These are phyloP conservation scores for Avahi laniger DNA, from an alignment of 2,797 vertebrate genomes.

Conservation along the genomic window DNA sequence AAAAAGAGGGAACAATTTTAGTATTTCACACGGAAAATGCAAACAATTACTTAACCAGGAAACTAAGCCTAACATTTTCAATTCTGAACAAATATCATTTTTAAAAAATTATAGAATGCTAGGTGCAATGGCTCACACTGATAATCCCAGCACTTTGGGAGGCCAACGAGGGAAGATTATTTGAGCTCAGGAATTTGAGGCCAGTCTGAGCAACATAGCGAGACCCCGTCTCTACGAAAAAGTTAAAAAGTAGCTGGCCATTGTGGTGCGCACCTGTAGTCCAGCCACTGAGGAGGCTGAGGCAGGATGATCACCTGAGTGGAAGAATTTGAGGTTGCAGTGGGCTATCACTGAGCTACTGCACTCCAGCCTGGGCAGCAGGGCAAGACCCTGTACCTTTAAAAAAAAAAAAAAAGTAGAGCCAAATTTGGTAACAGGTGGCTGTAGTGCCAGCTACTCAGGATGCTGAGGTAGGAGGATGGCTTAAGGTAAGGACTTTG, in stretches of 20 bases:
- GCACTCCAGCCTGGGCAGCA: neutral
- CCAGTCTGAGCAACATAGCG: neutral
- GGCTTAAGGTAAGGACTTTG: neutral
- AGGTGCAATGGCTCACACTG: neutral
- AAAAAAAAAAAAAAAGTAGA: neutral
- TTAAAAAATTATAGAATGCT: neutral
- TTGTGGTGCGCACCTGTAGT: neutral
- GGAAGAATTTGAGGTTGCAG: neutral
- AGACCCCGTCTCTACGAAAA: neutral
- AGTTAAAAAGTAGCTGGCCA: neutral
- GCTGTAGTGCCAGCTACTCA: too few species aligned
- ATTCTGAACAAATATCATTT: slow-evolving; percentile 11
- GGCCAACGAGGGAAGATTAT: neutral
- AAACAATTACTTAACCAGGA: neutral
- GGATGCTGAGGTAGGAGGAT: neutral
- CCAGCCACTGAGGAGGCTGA: neutral
- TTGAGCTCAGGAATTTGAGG: neutral
- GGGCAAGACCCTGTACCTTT: neutral
- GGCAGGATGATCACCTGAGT: neutral
- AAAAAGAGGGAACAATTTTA: neutral
- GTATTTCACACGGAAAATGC: neutral
- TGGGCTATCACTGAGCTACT: neutral
- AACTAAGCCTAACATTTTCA: neutral
- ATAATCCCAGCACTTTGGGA: neutral
- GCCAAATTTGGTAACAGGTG: neutral